Percentiles rank a stretch among this genome's conserved stretches.
Evolutionary conservation across 2,888 invertebrate species (phyloP).

Genomic region (Abscondita cerata): DNA sequence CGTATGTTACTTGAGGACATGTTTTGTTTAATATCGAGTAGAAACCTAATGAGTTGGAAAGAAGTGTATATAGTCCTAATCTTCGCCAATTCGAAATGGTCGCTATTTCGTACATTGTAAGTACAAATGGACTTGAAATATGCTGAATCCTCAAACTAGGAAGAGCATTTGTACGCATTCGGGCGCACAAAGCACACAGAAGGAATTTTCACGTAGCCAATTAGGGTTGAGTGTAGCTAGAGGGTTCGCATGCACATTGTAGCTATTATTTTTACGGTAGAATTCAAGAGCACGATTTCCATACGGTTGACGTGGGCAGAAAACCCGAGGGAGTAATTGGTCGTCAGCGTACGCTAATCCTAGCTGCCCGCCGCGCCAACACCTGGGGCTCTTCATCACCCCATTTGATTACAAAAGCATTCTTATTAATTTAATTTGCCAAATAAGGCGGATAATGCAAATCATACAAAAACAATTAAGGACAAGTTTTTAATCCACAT

Average conservation of each 20-base stretch:
- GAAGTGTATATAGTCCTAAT: constrained; percentile 24
- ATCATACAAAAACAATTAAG: too few species aligned
- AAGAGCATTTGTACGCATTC: constrained; percentile 27
- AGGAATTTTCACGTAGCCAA: constrained; percentile 39
- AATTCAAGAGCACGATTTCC: constrained; percentile 39
- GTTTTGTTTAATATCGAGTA: constrained; percentile 15
- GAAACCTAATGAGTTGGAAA: constrained; percentile 16
- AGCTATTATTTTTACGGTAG: constrained; percentile 40
- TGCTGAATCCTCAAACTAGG: constrained; percentile 27
- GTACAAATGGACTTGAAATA: constrained; percentile 29
- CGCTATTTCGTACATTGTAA: constrained; percentile 16
- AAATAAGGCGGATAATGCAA: too few species aligned
- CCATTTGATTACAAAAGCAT: constrained; percentile 14
- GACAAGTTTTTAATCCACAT: too few species aligned
- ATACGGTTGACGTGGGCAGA: constrained; percentile 37
- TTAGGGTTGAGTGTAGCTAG: constrained; percentile 34
- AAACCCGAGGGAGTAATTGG: constrained; percentile 33
- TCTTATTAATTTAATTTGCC: not conserved
- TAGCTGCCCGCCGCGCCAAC: constrained; percentile 33
- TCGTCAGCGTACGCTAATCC: constrained; percentile 38
- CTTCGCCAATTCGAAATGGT: constrained; percentile 20
- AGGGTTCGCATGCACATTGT: constrained; percentile 33
- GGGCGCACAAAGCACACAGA: constrained; percentile 24
- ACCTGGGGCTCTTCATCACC: constrained; percentile 34
- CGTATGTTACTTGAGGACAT: constrained; percentile 9